Base-by-base conservation (phyloP, 2,113 vertebrate genomes). In the Paedocypris sp. region DNA sequence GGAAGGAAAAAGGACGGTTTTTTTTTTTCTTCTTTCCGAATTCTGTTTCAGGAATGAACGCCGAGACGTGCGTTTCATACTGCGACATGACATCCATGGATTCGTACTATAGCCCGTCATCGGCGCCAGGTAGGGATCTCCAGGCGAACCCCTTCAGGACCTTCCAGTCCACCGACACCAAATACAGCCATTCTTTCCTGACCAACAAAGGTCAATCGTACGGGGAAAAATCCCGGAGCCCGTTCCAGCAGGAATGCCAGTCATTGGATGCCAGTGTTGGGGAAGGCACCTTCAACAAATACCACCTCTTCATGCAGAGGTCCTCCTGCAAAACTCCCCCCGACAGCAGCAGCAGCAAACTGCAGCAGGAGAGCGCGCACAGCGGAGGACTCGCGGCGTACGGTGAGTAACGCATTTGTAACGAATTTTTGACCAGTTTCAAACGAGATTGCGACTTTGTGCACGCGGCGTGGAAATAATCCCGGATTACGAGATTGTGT, bases 51-150 rank as follows among this genome's bases (percentile, higher is more conserved):
- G 90, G 85, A 86, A 94, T 96, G 94, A 93, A 94, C 83, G 88
- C 87, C 60, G 91, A 97, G 88, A 88, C 90, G 69, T 91, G 92
- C 82, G 84, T 92, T 77, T 91, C 94, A 84, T 92, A 90, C 87
- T 88, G 89, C 87, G 91, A 94, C 69, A 91, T 93, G 79, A 88
- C 91, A 85, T 89, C 90, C 86, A 97, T 97, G 95, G 94, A 98
- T 90, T 89, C 92, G 82, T 98, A 95, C 85, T 96, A 93, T 85
- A 91, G 84, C 79, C 78, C 79, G 60, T 77, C 89, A 73, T 86
- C 88, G 77, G 83, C 88, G 70, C 91, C 90, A 85, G 87, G 85
- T 81, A 82, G 92, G 86, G 87, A 90, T 82, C 86, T 89, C 77
- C 75, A 82, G 60, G 48, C 75, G 66, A 91, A 90, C 78, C 91